Base-by-base conservation (phyloP, 1,140 invertebrate genomes). In the Pentalonia nigronervosa region DNA sequence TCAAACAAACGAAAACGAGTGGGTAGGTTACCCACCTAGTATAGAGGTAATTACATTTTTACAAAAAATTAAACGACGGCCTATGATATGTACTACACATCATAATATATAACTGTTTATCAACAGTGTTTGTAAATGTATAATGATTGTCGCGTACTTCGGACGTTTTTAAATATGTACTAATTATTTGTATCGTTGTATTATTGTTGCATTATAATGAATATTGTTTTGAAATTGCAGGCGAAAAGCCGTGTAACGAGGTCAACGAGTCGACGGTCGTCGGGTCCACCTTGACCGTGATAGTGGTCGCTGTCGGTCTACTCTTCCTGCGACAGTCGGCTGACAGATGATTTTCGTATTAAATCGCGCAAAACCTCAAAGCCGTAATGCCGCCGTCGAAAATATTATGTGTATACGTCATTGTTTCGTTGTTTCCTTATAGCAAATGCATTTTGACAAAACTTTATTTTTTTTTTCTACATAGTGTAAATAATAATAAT, bases 311-410 rank as follows among this genome's bases (percentile, higher is more conserved):
- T 14, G 50, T 86, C 25, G 14, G 91, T 93, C 36, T 93, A 21
- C 81, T 93, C 14, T 36, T 93, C 48, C 0, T 56, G 91, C 81
- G 47, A 9, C 91, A 83, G 11, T 30, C 34, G 48, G 23, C 7
- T 25, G 48, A 30, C 50, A 86, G 91, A 92, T 92, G 91, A 92
- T 92, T 92, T 89, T 56, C 48, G 88, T 36, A 30, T 90, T n/a
- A 21, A 90, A 47, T 36, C 9, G 21, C 45, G 41, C 36, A 21
- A 87, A 87, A n/a, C 20, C 86, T n/a, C 30, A 76, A 76, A 76
- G 47, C 47, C 45, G 25, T 47, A 45, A 86, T 7, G 25, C 23
- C 83, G 9, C 41, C 83, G 9, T 20, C 4, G 50, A 53, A 53
- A 53, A 41, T 25, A 41, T 41, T 84, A 9, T 84, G 84, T 87